Evolutionary conservation across 2,888 invertebrate genomes (phyloP), one percentile per base, ranked within the genome.

Genomic region (Drosophila limbata): DNA sequence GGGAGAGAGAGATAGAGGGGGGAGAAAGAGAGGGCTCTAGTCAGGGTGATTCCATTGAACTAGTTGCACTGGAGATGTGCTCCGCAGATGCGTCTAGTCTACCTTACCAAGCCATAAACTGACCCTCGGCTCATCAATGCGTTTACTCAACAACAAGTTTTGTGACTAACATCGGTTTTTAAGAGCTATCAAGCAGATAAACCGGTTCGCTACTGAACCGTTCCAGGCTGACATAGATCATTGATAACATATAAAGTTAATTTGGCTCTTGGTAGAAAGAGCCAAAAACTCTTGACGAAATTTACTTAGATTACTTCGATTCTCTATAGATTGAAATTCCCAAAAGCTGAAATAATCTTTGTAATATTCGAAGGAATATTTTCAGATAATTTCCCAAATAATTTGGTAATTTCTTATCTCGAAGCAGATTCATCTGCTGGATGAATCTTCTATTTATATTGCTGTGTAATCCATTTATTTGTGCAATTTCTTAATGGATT

Each of bases 1-100:
- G n/a, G 6, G 21, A 33, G 13, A 28, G 37, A 3, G 21, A 33
- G 11, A 35, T 25, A 1, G n/a, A 1, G 6, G 1, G 4, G 4
- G 19, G 3, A 15, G 9, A n/a, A 4, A 28, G 53, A 17, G 25
- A 11, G 25, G 21, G 33, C 6, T 8, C n/a, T 9, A 37, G 5
- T 5, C 21, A 51, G 39, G 52, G 39, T 28, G 53, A 42, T 42
- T 33, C 53, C 53, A 55, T 19, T 42, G 40, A 55, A 55, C 21
- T 31, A 19, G 19, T 17, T 31, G 53, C 53, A 17, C 31, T 55
- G 17, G n/a, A 55, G 53, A 55, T 55, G 42, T 19, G 55, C 35
- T 56, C 55, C 19, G 42, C 42, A 55, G 55, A 51, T 51, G 51
- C 51, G 51, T 55, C 33, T 11, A 56, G 44, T 44, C 55, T 42